Evolutionary conservation across 2,888 invertebrate species (phyloP), one percentile per base, ranked within the genome.

Genomic region (Thereva unica): DNA sequence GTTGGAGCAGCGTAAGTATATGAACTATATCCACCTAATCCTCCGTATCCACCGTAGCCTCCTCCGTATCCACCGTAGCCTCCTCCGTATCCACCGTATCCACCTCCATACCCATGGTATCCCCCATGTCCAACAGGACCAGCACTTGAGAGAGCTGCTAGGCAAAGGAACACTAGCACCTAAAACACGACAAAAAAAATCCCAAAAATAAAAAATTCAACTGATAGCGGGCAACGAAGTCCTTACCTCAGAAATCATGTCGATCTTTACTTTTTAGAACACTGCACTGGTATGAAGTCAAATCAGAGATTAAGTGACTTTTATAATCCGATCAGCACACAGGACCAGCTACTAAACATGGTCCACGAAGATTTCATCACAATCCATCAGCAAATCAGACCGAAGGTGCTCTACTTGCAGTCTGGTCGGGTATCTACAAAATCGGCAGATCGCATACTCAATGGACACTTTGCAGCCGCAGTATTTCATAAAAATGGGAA

Each of bases 221-320:
- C 4, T 9, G 38, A 54, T 38, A 10, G 35, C 35, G 35, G 23
- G n/a, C n/a, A 53, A 37, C 4, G 37, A 35, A 35, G 41, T 37
- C 8, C 73, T 78, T 75, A 80, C 80, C 78, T 79, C 76, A 71
- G 74, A 71, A 72, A 80, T 74, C 80, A 80, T 80, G 68, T 67
- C 71, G 75, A 75, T 77, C 78, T 75, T 76, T 75, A 74, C 80
- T 76, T 74, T 73, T 76, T 75, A 77, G 76, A 77, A 76, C 77
- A 76, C 78, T 75, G 74, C 74, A 79, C 73, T 74, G 75, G 69
- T 80, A 78, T 80, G 79, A 79, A 38, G 78, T 77, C 78, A 75
- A 73, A 75, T 75, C 71, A 72, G 71, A 72, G 75, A 72, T 71
- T 74, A 73, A 74, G 73, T 77, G 75, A 77, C 78, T 79, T 80